Evolutionary conservation across 2,888 invertebrate genomes (phyloP).

Genomic region (Plagodis pulveraria): DNA sequence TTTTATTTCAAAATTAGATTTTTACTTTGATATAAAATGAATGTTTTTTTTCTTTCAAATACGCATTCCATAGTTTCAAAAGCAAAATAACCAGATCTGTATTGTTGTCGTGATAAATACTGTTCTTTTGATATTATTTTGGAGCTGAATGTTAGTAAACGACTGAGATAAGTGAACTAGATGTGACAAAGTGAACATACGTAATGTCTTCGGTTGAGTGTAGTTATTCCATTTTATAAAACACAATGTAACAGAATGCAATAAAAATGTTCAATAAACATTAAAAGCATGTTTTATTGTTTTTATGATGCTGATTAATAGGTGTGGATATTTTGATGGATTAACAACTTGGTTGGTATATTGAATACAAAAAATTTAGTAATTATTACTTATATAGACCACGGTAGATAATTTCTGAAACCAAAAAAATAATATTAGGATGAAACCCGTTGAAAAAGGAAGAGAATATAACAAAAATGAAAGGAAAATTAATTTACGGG

Average conservation of each 20-base stretch:
- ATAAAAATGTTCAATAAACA: constrained; percentile 45
- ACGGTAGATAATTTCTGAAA: too few relatives aligned
- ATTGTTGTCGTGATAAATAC: constrained; percentile 3
- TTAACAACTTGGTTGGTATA: too few relatives aligned
- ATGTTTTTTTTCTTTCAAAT: constrained; percentile 13
- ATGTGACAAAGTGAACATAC: constrained; percentile 22
- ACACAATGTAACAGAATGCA: constrained; percentile 53
- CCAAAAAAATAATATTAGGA: too few relatives aligned
- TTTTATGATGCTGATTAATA: too few relatives aligned
- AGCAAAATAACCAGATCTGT: constrained; percentile 3
- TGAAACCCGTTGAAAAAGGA: too few relatives aligned
- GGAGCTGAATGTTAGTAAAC: background rate
- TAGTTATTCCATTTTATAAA: constrained; percentile 60
- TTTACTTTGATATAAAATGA: constrained; percentile 26
- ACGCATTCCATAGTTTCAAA: constrained; percentile 32
- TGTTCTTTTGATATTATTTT: constrained; percentile 6
- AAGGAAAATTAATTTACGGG: too few relatives aligned
- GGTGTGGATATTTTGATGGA: too few relatives aligned
- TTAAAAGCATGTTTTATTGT: constrained; percentile 42
- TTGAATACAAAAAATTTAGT: too few relatives aligned
- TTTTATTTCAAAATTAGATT: constrained; percentile 36
- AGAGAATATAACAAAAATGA: too few relatives aligned
- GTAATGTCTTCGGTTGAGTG: constrained; percentile 39
- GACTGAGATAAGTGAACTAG: constrained; percentile 1
- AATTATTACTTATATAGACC: too few relatives aligned